Percentiles rank a stretch among this genome's conserved stretches.
Evolutionary conservation across 2,888 invertebrate genomes (phyloP).

Genomic region (Lamellibrachia satsuma): DNA sequence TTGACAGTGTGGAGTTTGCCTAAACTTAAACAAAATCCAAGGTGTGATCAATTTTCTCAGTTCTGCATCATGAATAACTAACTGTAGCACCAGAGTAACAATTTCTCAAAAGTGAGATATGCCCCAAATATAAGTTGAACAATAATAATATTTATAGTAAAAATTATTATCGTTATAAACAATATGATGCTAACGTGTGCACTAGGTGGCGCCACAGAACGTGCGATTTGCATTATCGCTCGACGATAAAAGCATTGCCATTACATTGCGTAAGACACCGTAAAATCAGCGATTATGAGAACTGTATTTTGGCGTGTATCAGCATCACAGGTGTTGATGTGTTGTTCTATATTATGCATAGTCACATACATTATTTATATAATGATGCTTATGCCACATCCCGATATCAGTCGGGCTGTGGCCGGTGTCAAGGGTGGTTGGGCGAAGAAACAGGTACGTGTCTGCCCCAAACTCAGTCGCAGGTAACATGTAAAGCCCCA

Average conservation of each 20-base stretch:
- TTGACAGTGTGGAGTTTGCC: no score
- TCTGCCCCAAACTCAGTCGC: background rate
- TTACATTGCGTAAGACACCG: background rate
- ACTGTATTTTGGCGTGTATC: slow-evolving; percentile 13
- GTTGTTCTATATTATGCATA: background rate
- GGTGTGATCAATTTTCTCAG: no score
- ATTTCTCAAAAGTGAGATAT: no score
- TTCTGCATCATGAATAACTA: no score
- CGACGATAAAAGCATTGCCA: background rate
- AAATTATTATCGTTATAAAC: background rate
- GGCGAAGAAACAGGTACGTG: background rate
- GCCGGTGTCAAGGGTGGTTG: background rate
- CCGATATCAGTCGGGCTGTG: background rate
- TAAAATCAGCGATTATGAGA: background rate
- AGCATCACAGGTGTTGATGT: slow-evolving; percentile 17
- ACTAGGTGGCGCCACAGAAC: background rate
- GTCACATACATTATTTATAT: background rate
- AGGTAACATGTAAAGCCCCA: no score
- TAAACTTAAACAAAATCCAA: no score
- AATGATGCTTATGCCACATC: slow-evolving; percentile 1
- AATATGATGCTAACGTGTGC: background rate
- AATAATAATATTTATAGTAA: no score
- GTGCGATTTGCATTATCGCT: background rate
- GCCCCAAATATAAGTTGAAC: no score
- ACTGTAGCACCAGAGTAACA: no score